Evolutionary conservation across 2,113 vertebrate genomes (phyloP).

Genomic region (Thalassarche chlororhynchos): DNA sequence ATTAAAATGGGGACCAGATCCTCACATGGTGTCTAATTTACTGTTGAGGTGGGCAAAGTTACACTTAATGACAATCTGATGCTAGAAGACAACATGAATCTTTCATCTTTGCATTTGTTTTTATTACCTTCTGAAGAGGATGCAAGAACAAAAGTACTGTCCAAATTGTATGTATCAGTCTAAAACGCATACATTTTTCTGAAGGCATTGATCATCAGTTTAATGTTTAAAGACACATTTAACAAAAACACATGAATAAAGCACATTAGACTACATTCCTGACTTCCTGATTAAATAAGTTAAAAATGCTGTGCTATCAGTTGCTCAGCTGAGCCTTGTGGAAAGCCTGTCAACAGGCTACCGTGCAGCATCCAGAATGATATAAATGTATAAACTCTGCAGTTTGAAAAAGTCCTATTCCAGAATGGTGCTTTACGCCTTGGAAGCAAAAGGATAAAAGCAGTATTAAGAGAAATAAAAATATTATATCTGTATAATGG

Average conservation of each 20-base stretch:
- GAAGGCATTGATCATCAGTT: background rate
- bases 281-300: background rate
- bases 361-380: background rate
- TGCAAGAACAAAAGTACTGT: background rate
- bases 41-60: background rate
- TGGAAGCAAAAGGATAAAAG: background rate
- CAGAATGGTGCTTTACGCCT: background rate
- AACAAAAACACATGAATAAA: background rate
- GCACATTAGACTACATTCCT: background rate
- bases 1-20: background rate
- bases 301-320: background rate
- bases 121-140: background rate
- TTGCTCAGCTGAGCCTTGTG: background rate
- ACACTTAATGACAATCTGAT: background rate
- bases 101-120: background rate
- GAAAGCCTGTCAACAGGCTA: background rate
- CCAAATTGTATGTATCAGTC: background rate
- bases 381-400: background rate
- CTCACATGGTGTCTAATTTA: background rate
- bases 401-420: background rate
- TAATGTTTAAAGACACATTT: background rate
- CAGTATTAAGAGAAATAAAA: background rate
- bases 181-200: background rate
- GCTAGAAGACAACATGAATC: background rate
- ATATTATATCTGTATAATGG: background rate